Base-by-base conservation (phyloP, 2,888 invertebrate species). In the Liopterus haemorrhoidalis region DNA sequence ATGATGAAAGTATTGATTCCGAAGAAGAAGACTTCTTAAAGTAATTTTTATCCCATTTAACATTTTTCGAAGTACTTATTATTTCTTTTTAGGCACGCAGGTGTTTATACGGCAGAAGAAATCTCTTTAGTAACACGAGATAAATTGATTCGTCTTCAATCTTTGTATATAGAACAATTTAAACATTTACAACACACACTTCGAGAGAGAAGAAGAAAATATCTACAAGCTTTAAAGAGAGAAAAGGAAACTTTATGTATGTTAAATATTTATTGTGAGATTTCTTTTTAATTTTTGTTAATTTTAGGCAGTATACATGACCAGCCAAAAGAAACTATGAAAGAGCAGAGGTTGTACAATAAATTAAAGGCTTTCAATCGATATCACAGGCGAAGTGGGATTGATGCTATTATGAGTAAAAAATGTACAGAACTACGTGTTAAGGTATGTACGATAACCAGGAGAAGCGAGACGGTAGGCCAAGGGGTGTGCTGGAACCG, bases 61-160 rank as follows among this genome's bases (percentile, higher is more conserved):
- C 28, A 30, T 20, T 33, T 16, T 28, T 24, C 11, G 4, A n/a
- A 33, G 9, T 8, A n/a, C 6, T 41, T 15, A 35, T n/a, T 30
- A 25, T 28, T 19, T 32, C 20, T 59, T 68, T 68, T 35, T 67
- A 92, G 91, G 68, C 85, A 86, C 63, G 90, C 92, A 1, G 89
- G 89, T 8, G 82, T 91, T 0, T 93, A 81, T 64, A 91, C 93
- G 0, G 85, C 86, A 0, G 90, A 94, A 59, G 93, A 94, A 65
- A 86, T 88, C 0, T 81, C 87, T 3, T 72, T 78, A 19, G 80
- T 88, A 21, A 80, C 89, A 0, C 75, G 83, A 55, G 80, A 81
- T 41, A 85, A 86, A 54, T 69, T 93, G 31, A 76, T 81, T 9
- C 73, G 82, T 31, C 70, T 94, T 1, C 91, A 92, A 62, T 75